These are phyloP conservation scores for Tholera decimalis DNA, from an alignment of 2,888 invertebrate genomes.

Conservation along the genomic window DNA sequence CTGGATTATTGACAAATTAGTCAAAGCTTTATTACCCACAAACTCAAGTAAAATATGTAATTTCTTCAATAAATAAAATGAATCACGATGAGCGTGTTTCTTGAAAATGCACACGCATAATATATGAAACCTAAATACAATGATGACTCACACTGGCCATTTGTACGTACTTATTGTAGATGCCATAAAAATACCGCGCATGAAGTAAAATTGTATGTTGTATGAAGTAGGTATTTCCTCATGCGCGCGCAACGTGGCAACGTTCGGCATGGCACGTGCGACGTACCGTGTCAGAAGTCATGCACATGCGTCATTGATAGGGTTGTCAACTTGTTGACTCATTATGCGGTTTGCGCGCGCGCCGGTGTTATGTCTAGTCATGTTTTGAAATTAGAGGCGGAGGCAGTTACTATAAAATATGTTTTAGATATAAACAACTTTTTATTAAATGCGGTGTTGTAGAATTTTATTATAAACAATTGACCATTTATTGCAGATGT, in stretches of 20 bases:
- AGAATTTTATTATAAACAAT: neutral
- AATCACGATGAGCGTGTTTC: slow-evolving; percentile 18
- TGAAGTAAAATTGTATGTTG: slow-evolving; percentile 36
- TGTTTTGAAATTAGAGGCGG: slow-evolving; percentile 12
- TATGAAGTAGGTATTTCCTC: slow-evolving; percentile 58
- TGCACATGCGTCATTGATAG: slow-evolving; percentile 56
- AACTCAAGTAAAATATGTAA: neutral
- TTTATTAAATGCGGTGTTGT: neutral
- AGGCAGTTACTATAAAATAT: neutral
- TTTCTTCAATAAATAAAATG: slow-evolving; percentile 23
- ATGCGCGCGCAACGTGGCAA: slow-evolving; percentile 45
- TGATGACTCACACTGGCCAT: slow-evolving; percentile 42
- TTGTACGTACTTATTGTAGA: slow-evolving; percentile 24
- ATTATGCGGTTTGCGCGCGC: slow-evolving; percentile 12
- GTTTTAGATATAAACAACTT: neutral
- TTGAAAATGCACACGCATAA: slow-evolving; percentile 9
- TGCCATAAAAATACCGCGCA: slow-evolving; percentile 41
- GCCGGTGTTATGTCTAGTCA: slow-evolving; percentile 30
- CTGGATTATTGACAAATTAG: neutral
- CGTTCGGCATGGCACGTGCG: slow-evolving; percentile 59
- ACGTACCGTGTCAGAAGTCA: slow-evolving; percentile 52
- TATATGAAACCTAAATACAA: slow-evolving; percentile 27
- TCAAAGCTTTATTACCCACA: slow-evolving; percentile 3
- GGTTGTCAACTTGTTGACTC: slow-evolving; percentile 53
- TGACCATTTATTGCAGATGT: neutral